Base-by-base conservation (phyloP, 2,888 invertebrate genomes). In the Yponomeuta evonymella region DNA sequence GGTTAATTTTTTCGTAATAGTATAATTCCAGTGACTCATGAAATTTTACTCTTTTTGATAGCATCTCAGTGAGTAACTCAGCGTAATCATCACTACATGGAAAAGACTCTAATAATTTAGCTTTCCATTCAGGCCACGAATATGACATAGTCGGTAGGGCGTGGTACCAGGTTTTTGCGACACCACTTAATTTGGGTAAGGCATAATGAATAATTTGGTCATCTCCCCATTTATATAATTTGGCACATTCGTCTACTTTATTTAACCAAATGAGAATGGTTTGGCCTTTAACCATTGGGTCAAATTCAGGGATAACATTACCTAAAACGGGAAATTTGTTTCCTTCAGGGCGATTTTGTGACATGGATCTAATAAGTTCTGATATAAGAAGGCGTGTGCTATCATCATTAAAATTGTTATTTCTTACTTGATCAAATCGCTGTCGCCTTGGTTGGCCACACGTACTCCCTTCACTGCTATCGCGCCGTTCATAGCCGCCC, bases 251-350 rank as follows among this genome's bases (percentile, higher is more conserved):
- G 66, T 73, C 12, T 72, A 48, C 73, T 73, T 43, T 73, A 6
- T 69, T 73, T 0, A 74, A 9, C 73, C 72, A 74, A 29, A 33
- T 72, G 23, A 70, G 12, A 11, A 74, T 66, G 0, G 72, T 70
- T 67, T 73, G 73, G 9, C 68, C 63, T 68, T 72, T 72, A 12
- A 36, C 33, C 67, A 71, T 48, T 6, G 73, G 73, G 51, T 74
- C 73, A 62, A 74, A 74, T 43, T 74, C 73, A 0, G 73, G 73
- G 15, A 74, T 23, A 1, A 74, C 72, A 51, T 74, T 74, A 48
- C 72, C 72, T 69, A 74, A 67, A 62, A 72, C 67, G 15, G 72
- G 73, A 48, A 74, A 72, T 69, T 74, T 74, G 48, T 74, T 72
- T n/a, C 73, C 30, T 69, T 69, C 48, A 5, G 48, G 48, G n/a